These are phyloP conservation scores for Campoplex nolae DNA, from an alignment of 2,888 invertebrate genomes.

Conservation along the genomic window DNA sequence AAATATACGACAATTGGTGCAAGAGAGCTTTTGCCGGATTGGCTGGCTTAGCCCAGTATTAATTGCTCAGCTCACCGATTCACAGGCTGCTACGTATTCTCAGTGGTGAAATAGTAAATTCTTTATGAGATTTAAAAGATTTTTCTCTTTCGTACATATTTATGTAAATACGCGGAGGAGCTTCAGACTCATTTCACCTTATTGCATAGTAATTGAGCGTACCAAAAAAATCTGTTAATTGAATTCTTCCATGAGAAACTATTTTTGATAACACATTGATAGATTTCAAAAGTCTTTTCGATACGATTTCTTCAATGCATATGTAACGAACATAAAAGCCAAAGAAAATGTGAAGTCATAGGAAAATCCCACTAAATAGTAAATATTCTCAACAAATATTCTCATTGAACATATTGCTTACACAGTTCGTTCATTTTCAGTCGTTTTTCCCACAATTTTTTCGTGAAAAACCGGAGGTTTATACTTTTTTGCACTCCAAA, in stretches of 20 bases:
- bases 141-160: constrained; percentile 42
- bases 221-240: background rate
- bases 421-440: too few relatives aligned
- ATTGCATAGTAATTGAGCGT: background rate
- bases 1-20: constrained; percentile 62
- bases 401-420: background rate
- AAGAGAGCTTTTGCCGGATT: constrained; percentile 53
- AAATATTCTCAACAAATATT: background rate
- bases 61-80: constrained; percentile 68
- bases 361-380: background rate
- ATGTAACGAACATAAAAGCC: background rate
- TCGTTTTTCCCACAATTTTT: too few relatives aligned
- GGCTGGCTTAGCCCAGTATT: constrained; percentile 68
- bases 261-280: background rate
- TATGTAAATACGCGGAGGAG: constrained; percentile 16
- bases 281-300: background rate
- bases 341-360: background rate
- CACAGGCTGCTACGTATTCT: constrained; percentile 57
- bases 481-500: too few relatives aligned
- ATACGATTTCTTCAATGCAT: background rate
- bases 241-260: background rate
- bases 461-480: too few relatives aligned
- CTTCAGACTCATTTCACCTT: background rate
- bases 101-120: constrained; percentile 64
- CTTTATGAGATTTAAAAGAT: constrained; percentile 61